phyloP scores from a whole-genome alignment of 2,113 vertebrate species.

The Telmatochromis bifrenatus region DNA sequence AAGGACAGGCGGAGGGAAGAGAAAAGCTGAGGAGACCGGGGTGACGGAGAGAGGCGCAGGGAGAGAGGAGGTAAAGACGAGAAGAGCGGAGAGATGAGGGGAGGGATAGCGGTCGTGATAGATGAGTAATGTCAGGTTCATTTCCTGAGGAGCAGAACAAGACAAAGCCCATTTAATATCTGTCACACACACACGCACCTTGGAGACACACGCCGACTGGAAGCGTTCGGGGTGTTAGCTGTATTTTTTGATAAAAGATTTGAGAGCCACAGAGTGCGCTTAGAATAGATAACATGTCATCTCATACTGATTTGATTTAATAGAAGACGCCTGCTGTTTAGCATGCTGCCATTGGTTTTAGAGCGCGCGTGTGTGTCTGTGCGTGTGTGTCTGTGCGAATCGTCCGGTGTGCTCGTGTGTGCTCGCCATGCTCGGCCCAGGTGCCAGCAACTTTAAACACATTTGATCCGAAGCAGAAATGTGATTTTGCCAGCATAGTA shows the following conservation, averaged over 20 bases:
- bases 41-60: background rate
- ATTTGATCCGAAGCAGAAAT: slow-evolving; percentile 44
- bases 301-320: slow-evolving; percentile 37
- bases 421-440: slow-evolving; percentile 14
- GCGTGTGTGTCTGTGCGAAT: background rate
- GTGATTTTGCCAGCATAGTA: slow-evolving; percentile 48
- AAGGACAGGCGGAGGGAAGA: background rate
- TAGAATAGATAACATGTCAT: slow-evolving; percentile 45
- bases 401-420: background rate
- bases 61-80: background rate
- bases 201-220: background rate
- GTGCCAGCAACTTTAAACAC: slow-evolving; percentile 32
- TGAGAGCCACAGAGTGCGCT: background rate
- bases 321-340: slow-evolving; percentile 21
- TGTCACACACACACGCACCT: slow-evolving; percentile 12
- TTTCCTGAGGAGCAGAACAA: slow-evolving; percentile 52
- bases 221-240: background rate
- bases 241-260: slow-evolving; percentile 31
- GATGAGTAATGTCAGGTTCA: slow-evolving; percentile 62
- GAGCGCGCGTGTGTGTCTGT: background rate
- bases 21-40: background rate
- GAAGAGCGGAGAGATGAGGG: slow-evolving; percentile 1
- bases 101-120: slow-evolving; percentile 27
- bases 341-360: slow-evolving; percentile 16
- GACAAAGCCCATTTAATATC: slow-evolving; percentile 55